Percentiles rank a stretch among this genome's conserved stretches.
Conservation (phyloP, 1,140 invertebrate species). For the Ceratina japonica region DNA sequence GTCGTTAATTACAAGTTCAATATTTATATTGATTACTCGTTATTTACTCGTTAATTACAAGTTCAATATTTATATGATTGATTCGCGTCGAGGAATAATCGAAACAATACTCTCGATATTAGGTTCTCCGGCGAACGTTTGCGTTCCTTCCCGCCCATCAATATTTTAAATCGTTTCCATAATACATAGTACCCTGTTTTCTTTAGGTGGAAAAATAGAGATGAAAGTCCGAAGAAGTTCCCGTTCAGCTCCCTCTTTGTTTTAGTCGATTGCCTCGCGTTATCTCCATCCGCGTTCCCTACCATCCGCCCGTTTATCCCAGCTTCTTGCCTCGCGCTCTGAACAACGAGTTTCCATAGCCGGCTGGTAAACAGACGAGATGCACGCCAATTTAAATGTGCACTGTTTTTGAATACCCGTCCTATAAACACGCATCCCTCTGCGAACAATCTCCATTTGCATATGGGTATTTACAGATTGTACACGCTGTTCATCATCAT, state of each 20-base stretch:
- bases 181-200: background rate
- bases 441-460: slow-evolving; percentile 26
- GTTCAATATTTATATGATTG: background rate
- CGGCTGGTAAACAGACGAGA: background rate
- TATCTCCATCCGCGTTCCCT: background rate
- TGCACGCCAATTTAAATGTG: background rate
- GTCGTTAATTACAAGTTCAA: background rate
- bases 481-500: slow-evolving; percentile 1
- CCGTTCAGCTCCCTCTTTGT: background rate
- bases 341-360: background rate
- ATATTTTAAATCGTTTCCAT: background rate
- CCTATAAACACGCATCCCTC: no score
- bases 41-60: background rate
- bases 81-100: background rate
- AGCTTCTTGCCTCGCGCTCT: background rate
- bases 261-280: background rate
- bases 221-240: background rate
- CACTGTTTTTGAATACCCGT: background rate
- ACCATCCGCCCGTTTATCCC: background rate
- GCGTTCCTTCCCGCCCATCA: background rate
- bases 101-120: background rate
- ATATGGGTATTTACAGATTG: slow-evolving; percentile 29
- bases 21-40: no score
- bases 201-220: background rate
- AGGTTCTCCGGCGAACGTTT: background rate